phyloP scores from a whole-genome alignment of 1,140 invertebrate species.

The Trichonephila inaurata region DNA sequence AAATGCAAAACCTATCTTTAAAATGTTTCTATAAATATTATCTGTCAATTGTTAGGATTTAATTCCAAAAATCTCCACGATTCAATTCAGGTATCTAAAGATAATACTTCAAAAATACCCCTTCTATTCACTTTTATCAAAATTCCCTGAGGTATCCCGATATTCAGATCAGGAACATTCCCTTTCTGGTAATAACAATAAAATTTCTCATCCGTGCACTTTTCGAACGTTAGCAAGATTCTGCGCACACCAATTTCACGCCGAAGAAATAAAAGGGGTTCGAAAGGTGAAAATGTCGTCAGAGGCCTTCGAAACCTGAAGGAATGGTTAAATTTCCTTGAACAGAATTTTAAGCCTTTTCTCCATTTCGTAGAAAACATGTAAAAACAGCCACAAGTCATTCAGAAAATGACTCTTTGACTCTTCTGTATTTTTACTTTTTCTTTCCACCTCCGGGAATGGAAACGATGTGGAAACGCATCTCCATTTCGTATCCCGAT shows the following conservation, averaged over 20 bases:
- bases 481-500: conserved; percentile 4
- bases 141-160: background rate
- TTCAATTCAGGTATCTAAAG: too few relatives aligned
- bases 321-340: background rate
- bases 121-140: background rate
- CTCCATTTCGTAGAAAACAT: background rate
- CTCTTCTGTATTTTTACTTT: background rate
- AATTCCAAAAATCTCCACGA: too few relatives aligned
- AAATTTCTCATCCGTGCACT: background rate
- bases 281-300: background rate
- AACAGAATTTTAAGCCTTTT: background rate
- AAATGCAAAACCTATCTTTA: too few relatives aligned
- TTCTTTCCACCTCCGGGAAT: background rate
- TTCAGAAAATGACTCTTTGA: conserved; percentile 51
- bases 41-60: too few relatives aligned
- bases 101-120: too few relatives aligned
- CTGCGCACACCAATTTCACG: conserved; percentile 3
- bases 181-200: background rate
- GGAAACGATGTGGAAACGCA: background rate
- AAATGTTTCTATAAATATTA: too few relatives aligned
- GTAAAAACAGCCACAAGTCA: conserved; percentile 63
- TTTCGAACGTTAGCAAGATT: background rate
- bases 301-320: background rate
- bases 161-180: background rate
- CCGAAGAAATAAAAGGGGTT: background rate